These are phyloP conservation scores for Microcebus lehilahytsara DNA, from an alignment of 2,113 vertebrate species.

Conservation along the genomic window DNA sequence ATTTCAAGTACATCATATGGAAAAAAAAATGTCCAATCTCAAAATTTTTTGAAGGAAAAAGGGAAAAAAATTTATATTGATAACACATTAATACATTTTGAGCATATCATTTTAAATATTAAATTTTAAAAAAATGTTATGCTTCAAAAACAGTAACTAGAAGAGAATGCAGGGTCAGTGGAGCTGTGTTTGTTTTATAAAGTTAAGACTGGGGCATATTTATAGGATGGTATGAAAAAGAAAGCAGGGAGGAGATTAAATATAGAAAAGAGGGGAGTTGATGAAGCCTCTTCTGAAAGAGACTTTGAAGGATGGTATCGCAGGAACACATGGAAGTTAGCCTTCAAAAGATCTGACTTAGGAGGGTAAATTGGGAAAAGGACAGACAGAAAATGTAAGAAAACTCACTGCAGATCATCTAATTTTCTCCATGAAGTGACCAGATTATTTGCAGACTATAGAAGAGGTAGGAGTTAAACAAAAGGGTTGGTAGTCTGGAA, in stretches of 20 bases:
- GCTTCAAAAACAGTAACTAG: background rate
- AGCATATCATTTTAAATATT: background rate
- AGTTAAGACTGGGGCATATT: background rate
- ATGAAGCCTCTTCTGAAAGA: background rate
- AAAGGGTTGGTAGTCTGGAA: background rate
- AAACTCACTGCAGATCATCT: background rate
- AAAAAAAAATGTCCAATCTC: background rate
- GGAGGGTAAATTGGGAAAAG: background rate
- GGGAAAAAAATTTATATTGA: background rate
- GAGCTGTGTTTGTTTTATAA: background rate
- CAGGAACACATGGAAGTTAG: background rate
- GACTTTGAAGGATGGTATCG: background rate
- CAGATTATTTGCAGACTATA: background rate
- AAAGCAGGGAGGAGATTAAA: background rate
- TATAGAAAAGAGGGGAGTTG: background rate
- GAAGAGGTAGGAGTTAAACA: background rate
- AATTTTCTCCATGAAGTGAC: background rate
- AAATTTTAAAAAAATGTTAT: background rate
- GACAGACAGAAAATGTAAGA: background rate
- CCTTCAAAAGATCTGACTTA: background rate
- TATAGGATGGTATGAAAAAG: background rate
- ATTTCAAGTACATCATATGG: conserved; percentile 9
- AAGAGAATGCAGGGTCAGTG: background rate
- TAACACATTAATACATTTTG: background rate
- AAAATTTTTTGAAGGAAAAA: too few relatives aligned